Base-by-base conservation (phyloP, 2,888 invertebrate species). In the Acanthacorydalis orientalis region DNA sequence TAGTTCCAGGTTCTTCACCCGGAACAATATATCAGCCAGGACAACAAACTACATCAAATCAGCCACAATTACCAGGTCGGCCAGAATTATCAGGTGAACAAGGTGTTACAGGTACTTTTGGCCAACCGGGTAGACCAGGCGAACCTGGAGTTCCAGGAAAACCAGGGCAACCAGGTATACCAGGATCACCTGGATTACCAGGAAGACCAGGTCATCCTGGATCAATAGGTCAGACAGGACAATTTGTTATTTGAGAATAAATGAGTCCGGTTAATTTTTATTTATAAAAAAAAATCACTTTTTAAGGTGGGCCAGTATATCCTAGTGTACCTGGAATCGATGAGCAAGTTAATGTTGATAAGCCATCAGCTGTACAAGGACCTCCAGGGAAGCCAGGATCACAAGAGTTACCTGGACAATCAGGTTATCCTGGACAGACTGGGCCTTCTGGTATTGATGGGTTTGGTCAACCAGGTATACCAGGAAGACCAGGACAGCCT, bases 401-500 rank as follows among this genome's bases (percentile, higher is more conserved):
- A 23, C 23, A 23, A 23, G 6, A 23, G 6, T 6, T 6, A 23
- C 23, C 23, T 23, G 23, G 23, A 38, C 39, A 38, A 38, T n/a
- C 39, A 38, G 50, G 53, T 12, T 49, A 50, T 31, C 35, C 44
- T 45, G 47, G 53, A 43, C 40, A 51, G 41, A 51, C 35, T 37
- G 37, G 7, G 37, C 12, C 9, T 12, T 7, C 4, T 12, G n/a
- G 51, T 37, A 43, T 39, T 33, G 46, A 47, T 8, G 2, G n/a
- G n/a, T 7, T 7, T 12, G 37, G 37, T 12, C 37, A 37, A 37
- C 39, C 39, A 1, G 39, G 39, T 2, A 15, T 8, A 72, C 58
- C 4, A 71, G 74, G 54, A 73, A 75, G 57, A 70, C 51, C 51
- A 15, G 46, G 49, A 14, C 7, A 14, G 9, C 51, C 54, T 23